Percentiles rank a stretch among this genome's conserved stretches.
These are phyloP conservation scores for Linnaemya tessellans DNA, from an alignment of 2,888 invertebrate species.

Conservation along the genomic window DNA sequence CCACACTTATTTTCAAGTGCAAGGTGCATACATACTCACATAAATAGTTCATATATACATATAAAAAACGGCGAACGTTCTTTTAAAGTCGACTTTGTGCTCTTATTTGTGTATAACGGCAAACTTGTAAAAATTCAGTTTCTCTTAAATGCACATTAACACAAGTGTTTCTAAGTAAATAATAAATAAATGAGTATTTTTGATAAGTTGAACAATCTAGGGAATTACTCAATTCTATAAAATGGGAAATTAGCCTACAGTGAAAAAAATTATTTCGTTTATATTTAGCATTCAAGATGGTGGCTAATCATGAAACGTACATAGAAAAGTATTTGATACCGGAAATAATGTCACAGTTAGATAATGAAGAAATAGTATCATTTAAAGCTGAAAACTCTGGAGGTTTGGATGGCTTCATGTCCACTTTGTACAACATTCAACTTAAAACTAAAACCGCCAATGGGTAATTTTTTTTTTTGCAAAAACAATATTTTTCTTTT, in stretches of 20 bases:
- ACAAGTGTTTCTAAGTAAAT: too few relatives aligned
- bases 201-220: too few relatives aligned
- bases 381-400: constrained; percentile 76
- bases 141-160: too few relatives aligned
- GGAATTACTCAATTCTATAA: too few relatives aligned
- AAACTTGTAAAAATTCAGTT: too few relatives aligned
- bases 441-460: constrained; percentile 73
- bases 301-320: constrained; percentile 75
- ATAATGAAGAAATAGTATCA: constrained; percentile 73
- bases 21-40: too few relatives aligned
- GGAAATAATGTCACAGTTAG: constrained; percentile 77
- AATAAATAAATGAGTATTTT: too few relatives aligned
- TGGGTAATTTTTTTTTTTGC: constrained; percentile 63
- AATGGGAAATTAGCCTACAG: not conserved
- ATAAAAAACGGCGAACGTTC: too few relatives aligned
- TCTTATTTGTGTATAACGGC: too few relatives aligned
- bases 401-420: constrained; percentile 82
- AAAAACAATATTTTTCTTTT: not conserved
- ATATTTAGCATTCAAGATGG: constrained; percentile 30
- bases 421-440: constrained; percentile 78
- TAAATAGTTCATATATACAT: too few relatives aligned
- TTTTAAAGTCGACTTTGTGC: too few relatives aligned
- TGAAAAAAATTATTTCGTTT: not conserved
- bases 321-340: constrained; percentile 77
- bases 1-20: too few relatives aligned